Evolutionary conservation across 2,113 vertebrate species (phyloP).

Genomic region (Proterorhinus semilunaris): DNA sequence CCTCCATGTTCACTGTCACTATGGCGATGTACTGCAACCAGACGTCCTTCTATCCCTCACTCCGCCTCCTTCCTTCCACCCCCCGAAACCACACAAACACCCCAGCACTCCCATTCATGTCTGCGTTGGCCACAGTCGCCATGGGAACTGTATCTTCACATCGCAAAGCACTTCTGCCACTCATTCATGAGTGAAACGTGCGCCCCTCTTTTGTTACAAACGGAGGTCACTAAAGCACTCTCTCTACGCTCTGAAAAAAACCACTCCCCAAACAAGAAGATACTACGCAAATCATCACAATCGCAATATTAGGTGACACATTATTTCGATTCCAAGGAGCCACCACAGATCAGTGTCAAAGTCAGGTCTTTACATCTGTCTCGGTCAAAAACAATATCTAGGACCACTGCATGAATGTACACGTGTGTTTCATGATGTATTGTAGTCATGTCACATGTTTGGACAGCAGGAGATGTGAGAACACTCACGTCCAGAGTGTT

Average conservation of each 20-base stretch:
- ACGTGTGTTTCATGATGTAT: no score
- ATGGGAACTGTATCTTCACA: slow-evolving; percentile 64
- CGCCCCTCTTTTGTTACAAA: neutral
- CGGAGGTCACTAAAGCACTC: neutral
- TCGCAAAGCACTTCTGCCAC: slow-evolving; percentile 41
- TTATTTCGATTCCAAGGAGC: slow-evolving; percentile 5
- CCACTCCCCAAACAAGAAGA: no score
- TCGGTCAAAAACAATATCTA: no score
- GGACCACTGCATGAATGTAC: no score
- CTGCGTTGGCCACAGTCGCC: slow-evolving; percentile 54
- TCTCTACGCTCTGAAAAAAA: no score
- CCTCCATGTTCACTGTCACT: neutral
- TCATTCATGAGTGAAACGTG: slow-evolving; percentile 35
- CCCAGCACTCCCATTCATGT: slow-evolving; percentile 50
- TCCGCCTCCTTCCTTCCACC: slow-evolving; percentile 36
- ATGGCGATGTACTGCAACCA: slow-evolving; percentile 24
- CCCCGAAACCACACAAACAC: neutral
- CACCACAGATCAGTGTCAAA: slow-evolving; percentile 5
- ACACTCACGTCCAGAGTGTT: slow-evolving; percentile 14
- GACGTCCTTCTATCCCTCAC: slow-evolving; percentile 25
- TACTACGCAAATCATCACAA: no score
- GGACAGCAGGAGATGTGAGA: no score
- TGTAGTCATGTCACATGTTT: no score
- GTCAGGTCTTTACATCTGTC: no score
- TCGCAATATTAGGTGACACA: neutral